Conservation (phyloP, 2,888 invertebrate species). For the Emesis castigata region DNA sequence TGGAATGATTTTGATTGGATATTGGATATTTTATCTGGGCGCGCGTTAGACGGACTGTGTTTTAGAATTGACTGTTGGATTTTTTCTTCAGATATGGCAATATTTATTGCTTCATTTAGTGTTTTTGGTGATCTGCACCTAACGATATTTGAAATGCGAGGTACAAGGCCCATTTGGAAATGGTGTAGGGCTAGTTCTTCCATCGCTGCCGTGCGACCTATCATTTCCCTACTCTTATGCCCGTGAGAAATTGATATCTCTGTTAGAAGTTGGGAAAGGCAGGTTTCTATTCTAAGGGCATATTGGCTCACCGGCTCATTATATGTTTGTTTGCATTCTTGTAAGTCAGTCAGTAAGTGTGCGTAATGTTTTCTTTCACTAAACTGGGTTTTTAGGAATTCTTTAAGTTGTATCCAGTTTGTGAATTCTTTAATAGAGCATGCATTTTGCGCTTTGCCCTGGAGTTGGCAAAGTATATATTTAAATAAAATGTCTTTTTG, state of each 20-base stretch:
- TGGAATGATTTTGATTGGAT: not conserved
- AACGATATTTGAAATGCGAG: constrained; percentile 39
- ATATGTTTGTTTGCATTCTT: no score
- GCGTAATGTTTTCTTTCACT: no score
- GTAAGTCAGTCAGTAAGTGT: no score
- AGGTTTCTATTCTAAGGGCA: not conserved
- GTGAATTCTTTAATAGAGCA: no score
- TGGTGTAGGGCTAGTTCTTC: constrained; percentile 64
- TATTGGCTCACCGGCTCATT: no score
- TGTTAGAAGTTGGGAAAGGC: constrained; percentile 52
- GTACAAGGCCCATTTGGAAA: constrained; percentile 37
- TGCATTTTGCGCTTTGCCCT: no score
- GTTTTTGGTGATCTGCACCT: constrained; percentile 39
- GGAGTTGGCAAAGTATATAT: no score
- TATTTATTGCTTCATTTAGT: constrained; percentile 48
- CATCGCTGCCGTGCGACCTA: constrained; percentile 64
- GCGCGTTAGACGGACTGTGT: not conserved
- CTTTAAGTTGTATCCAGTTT: no score
- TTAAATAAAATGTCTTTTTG: no score
- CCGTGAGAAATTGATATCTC: constrained; percentile 57
- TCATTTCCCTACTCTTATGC: constrained; percentile 48
- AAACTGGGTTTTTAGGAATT: no score
- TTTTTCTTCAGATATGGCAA: constrained; percentile 21
- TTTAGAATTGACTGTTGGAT: not conserved
- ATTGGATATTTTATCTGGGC: not conserved